These are phyloP conservation scores for Scolanthus callimorphus DNA, from an alignment of 92 coral and sea anemone species.

Conservation along the genomic window DNA sequence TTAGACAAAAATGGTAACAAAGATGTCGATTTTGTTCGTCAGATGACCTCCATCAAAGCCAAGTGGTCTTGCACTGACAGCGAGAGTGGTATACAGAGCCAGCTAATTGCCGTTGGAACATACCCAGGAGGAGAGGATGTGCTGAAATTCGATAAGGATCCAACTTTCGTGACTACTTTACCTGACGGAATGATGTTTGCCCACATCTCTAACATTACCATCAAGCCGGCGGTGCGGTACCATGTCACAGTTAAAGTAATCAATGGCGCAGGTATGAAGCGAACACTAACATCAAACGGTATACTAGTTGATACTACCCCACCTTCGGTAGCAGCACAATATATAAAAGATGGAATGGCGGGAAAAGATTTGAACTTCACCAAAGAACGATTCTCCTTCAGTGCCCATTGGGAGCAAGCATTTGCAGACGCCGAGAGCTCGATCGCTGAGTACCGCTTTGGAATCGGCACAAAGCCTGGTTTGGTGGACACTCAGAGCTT, in stretches of 20 bases:
- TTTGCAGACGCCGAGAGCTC: conserved; percentile 92
- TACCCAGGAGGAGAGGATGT: conserved; percentile 77
- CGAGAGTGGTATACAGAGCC: conserved; percentile 64
- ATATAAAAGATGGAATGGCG: conserved; percentile 72
- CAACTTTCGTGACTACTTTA: conserved; percentile 9
- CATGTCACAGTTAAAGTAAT: conserved; percentile 86
- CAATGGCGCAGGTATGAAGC: conserved; percentile 64
- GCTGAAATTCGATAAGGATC: conserved; percentile 24
- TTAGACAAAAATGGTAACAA: conserved; percentile 20
- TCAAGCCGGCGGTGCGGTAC: conserved; percentile 66
- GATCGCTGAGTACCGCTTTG: conserved; percentile 75
- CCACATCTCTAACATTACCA: conserved; percentile 29
- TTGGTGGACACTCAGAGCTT: conserved; percentile 43
- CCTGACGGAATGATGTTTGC: conserved; percentile 49
- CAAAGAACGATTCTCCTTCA: conserved; percentile 65
- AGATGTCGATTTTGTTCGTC: conserved; percentile 79
- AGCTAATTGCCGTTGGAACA: conserved; percentile 79
- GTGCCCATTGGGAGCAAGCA: conserved; percentile 94
- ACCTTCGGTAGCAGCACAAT: conserved; percentile 73
- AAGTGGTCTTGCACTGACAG: conserved; percentile 71
- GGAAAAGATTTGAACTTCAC: conserved; percentile 75
- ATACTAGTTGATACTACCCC: conserved; percentile 79
- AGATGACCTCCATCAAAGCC: conserved; percentile 58
- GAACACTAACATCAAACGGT: conserved; percentile 80
- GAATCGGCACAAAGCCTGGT: conserved; percentile 77